A percentile compares a stretch with the other conserved stretches of the same genome.
phyloP scores from a whole-genome alignment of 53 echinoderm and acorn worm species.

The Actinopyga echinites region DNA sequence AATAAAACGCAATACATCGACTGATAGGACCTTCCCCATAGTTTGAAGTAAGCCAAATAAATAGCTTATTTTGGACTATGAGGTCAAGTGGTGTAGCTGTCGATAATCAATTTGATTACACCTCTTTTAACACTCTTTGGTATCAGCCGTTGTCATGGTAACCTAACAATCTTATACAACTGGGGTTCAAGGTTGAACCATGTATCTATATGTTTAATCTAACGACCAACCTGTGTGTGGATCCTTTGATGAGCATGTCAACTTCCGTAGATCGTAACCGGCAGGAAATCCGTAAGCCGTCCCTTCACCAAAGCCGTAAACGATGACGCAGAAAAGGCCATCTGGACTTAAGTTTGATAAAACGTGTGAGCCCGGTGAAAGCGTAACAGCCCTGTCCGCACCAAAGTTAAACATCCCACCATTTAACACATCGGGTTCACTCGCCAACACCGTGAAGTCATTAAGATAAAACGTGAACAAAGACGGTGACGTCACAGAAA shows the following conservation, averaged over 20 bases:
- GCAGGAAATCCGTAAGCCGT: slow-evolving; percentile 81
- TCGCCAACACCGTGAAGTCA: slow-evolving; percentile 55
- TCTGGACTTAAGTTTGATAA: slow-evolving; percentile 63
- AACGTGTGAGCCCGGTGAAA: slow-evolving; percentile 54
- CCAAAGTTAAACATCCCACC: slow-evolving; percentile 74
- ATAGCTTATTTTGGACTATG: too few species aligned
- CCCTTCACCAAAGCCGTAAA: slow-evolving; percentile 78
- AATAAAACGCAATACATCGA: too few species aligned
- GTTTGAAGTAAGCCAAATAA: too few species aligned
- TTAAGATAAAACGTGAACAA: slow-evolving; percentile 74
- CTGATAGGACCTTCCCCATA: too few species aligned
- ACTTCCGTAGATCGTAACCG: slow-evolving; percentile 65
- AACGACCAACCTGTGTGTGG: slow-evolving; percentile 67
- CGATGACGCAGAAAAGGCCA: slow-evolving; percentile 62
- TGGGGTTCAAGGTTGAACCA: neutral
- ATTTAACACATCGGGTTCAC: slow-evolving; percentile 44
- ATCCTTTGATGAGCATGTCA: slow-evolving; percentile 69
- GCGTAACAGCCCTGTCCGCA: slow-evolving; percentile 69
- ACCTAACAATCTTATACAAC: neutral
- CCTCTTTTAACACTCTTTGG: too few species aligned
- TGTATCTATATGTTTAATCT: too few species aligned
- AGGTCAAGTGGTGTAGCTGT: too few species aligned
- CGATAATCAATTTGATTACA: too few species aligned
- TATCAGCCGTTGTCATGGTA: too few species aligned
- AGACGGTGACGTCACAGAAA: slow-evolving; percentile 74